Evolutionary conservation across 2,113 vertebrate genomes (phyloP).

Genomic region (Anthoscopus minutus): DNA sequence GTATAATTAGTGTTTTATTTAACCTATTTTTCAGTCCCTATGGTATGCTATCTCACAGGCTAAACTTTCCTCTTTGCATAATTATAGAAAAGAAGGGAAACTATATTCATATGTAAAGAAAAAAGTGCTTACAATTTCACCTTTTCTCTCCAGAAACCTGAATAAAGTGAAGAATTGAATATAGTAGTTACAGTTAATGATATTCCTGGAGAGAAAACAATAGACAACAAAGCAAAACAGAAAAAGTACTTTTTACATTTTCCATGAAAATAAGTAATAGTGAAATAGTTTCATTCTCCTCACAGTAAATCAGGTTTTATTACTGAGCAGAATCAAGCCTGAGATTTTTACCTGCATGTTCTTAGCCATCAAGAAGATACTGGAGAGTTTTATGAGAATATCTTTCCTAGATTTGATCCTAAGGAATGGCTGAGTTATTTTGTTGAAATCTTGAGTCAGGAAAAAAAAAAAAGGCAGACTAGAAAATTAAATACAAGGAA

Average conservation of each 20-base stretch:
- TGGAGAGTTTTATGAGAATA: background rate
- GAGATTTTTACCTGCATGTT: background rate
- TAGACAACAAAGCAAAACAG: background rate
- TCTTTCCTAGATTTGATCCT: background rate
- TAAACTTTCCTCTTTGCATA: background rate
- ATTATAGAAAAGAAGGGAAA: background rate
- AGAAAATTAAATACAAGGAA: background rate
- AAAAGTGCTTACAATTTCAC: background rate
- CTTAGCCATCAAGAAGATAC: background rate
- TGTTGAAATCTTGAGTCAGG: background rate
- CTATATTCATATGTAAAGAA: background rate
- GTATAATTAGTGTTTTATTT: background rate
- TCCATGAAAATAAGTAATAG: background rate
- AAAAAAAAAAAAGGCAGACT: fast-evolving
- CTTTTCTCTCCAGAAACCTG: background rate
- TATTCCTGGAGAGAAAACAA: background rate
- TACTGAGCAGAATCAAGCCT: background rate
- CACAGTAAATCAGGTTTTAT: background rate
- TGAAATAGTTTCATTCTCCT: background rate
- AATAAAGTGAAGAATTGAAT: background rate
- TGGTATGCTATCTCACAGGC: background rate
- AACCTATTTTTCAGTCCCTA: background rate
- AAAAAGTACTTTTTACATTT: background rate
- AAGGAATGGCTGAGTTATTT: background rate
- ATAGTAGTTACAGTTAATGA: background rate